Evolutionary conservation across 1,140 invertebrate genomes (phyloP).

Genomic region (Apis laboriosa): DNA sequence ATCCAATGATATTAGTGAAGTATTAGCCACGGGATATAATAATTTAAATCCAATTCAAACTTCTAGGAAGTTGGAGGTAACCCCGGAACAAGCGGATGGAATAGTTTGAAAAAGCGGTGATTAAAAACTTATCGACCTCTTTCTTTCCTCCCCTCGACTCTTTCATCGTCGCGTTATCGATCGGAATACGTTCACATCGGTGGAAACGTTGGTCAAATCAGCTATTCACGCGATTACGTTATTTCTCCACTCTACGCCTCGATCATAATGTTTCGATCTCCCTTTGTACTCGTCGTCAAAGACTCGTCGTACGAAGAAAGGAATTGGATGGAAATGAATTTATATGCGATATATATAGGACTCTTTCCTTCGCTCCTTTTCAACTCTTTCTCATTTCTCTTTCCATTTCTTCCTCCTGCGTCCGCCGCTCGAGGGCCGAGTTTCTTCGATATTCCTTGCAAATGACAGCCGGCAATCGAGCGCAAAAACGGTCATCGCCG

Average conservation of each 20-base stretch:
- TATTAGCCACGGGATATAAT: not conserved
- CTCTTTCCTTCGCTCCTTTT: constrained; percentile 34
- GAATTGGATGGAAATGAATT: constrained; percentile 30
- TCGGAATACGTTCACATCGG: no score
- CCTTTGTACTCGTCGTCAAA: constrained; percentile 6
- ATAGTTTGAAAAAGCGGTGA: not conserved
- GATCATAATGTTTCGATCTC: constrained; percentile 23
- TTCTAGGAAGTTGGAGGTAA: not conserved
- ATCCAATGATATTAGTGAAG: not conserved
- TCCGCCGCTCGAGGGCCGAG: not conserved
- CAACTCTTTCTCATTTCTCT: not conserved
- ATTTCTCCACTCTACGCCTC: not conserved
- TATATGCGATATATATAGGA: constrained; percentile 11
- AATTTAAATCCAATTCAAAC: not conserved
- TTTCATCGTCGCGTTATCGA: not conserved
- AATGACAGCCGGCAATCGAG: constrained; percentile 46
- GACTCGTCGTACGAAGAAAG: constrained; percentile 2
- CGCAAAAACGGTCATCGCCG: constrained; percentile 22
- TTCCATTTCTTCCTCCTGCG: not conserved
- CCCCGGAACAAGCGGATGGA: not conserved
- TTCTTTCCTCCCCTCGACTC: not conserved
- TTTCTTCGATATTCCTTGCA: constrained; percentile 37
- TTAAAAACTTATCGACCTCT: not conserved
- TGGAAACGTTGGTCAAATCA: not conserved
- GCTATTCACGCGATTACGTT: constrained; percentile 10